Evolutionary conservation across 2,888 invertebrate species (phyloP).

Genomic region (Plebejus anna): DNA sequence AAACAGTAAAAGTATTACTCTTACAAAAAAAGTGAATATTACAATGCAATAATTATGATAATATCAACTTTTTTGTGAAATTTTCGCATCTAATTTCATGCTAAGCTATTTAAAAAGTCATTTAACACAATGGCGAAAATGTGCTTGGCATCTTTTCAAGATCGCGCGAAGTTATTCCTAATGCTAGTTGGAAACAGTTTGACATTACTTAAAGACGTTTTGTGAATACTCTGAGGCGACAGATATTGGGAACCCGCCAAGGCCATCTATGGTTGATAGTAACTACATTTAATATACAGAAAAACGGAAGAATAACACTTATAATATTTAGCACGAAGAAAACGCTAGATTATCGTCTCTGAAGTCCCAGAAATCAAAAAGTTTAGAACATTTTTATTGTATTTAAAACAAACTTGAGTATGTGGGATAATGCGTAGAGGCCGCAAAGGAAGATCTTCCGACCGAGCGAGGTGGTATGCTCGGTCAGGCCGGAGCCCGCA

Average conservation of each 20-base stretch:
- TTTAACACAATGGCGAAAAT: constrained; percentile 32
- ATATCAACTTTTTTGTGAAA: constrained; percentile 2
- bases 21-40: no score
- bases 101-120: constrained; percentile 19
- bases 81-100: constrained; percentile 8
- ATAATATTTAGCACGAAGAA: no score
- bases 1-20: no score
- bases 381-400: no score
- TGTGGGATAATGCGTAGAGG: no score
- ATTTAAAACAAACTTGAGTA: background rate
- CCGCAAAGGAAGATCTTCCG: no score
- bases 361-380: no score
- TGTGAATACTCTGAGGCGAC: background rate
- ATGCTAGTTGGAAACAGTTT: constrained; percentile 33
- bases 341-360: no score
- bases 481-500: no score
- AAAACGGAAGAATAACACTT: no score
- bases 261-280: constrained; percentile 24
- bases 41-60: background rate
- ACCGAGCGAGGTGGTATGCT: no score
- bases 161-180: constrained; percentile 34
- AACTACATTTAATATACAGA: no score
- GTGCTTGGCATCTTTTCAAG: constrained; percentile 35
- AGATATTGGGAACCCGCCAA: constrained; percentile 34
- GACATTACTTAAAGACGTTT: constrained; percentile 31